Evolutionary conservation across 2,113 vertebrate species (phyloP), one percentile per base, ranked within the genome.

Genomic region (Microtus montanus): DNA sequence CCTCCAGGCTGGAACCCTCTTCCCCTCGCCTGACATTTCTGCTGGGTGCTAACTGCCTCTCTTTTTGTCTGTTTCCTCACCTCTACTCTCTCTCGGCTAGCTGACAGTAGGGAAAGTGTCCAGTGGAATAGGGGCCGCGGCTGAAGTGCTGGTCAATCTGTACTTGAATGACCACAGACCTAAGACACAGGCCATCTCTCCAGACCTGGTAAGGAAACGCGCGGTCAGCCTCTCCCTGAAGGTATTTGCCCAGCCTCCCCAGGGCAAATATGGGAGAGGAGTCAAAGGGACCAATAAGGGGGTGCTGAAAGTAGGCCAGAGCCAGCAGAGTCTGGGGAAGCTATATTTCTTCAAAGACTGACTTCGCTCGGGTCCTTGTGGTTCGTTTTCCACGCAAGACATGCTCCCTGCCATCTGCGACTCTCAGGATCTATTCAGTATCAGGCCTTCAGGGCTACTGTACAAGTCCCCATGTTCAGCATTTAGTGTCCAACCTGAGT

Each of bases 141-240:
- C 99, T 92, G 99, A 99, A 98, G 98, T 99, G 70, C 98, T 99
- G 98, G 99, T 99, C 98, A 98, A 99, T 98, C 99, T 99, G 7
- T 99, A 99, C 97, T 99, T 99, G 98, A 99, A 99, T 52, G 99
- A 99, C 98, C 99, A 99, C 98, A 99, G 99, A 97, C 99, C 99
- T 97, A 99, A 98, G 98, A 96, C 99, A 94, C 97, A 97, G 96
- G 96, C 98, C 93, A 78, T 94, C 71, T 95, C 97, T 86, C 93
- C 97, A 95, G 97, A 98, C 49, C 98, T 98, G 99, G 99, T 99
- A 99, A 99, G 99, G 97, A 68, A 19, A 5, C 26, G n/a, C 24
- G 7, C 35, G 64, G 49, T 33, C 89, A n/a, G 47, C 93, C 44
- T 80, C 63, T 17, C 68, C 93, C 92, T 30, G 0, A 73, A 95